phyloP scores from a whole-genome alignment of 2,113 vertebrate species.

The Cryptoleucopteryx plumbea region DNA sequence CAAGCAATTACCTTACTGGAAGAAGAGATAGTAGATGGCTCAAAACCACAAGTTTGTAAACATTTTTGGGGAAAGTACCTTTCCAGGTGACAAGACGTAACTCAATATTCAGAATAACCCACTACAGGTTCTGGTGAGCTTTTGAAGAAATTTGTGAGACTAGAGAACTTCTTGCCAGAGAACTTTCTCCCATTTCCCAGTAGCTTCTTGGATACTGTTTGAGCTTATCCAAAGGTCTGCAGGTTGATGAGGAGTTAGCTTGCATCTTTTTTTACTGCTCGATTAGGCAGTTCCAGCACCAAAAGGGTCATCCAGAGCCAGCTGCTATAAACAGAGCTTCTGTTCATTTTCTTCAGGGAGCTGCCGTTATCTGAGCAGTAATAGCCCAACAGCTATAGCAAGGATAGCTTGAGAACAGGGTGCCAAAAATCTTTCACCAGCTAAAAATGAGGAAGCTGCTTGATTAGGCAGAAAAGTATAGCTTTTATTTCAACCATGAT shows the following conservation, averaged over 20 bases:
- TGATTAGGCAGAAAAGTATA: background rate
- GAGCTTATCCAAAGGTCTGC: background rate
- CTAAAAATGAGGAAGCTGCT: background rate
- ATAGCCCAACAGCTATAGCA: background rate
- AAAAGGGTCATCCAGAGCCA: background rate
- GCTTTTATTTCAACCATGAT: background rate
- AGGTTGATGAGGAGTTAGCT: background rate
- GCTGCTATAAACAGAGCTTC: background rate
- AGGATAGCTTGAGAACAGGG: background rate
- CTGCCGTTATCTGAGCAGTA: background rate
- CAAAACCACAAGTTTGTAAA: background rate
- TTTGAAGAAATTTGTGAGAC: background rate
- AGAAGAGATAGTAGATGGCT: background rate
- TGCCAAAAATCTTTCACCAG: background rate
- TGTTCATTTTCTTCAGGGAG: background rate
- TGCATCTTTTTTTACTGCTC: background rate
- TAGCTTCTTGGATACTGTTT: background rate
- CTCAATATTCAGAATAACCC: background rate
- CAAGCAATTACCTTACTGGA: background rate
- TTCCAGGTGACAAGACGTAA: background rate
- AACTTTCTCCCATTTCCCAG: background rate
- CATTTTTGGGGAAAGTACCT: background rate
- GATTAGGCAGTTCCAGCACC: background rate
- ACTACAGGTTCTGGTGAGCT: background rate
- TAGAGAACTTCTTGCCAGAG: background rate